phyloP scores from a whole-genome alignment of 2,113 vertebrate genomes.

The Tamias sibiricus region DNA sequence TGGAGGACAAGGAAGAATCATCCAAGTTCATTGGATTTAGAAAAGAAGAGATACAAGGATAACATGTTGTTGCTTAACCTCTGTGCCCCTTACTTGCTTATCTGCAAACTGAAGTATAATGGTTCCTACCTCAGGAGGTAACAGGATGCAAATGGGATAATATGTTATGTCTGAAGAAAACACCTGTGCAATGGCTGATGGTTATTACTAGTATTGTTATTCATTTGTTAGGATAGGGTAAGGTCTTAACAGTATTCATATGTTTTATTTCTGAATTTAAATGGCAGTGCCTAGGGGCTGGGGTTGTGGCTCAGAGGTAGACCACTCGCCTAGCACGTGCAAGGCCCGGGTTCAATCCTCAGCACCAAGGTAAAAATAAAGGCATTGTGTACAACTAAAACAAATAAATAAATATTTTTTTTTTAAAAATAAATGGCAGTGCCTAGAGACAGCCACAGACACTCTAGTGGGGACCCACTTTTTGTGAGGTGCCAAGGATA shows the following conservation, averaged over 20 bases:
- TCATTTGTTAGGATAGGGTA: not conserved
- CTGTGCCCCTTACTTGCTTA: not conserved
- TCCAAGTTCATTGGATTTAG: not conserved
- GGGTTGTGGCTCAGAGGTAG: too few relatives aligned
- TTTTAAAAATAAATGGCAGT: not conserved
- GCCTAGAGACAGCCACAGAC: not conserved
- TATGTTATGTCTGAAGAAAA: not conserved
- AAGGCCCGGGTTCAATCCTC: too few relatives aligned
- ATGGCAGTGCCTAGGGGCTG: not conserved
- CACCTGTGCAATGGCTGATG: not conserved
- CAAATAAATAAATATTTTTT: too few relatives aligned
- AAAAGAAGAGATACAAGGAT: not conserved
- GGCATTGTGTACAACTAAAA: too few relatives aligned
- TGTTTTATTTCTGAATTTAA: not conserved
- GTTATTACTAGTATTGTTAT: not conserved
- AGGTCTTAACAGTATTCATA: not conserved
- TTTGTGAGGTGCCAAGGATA: not conserved
- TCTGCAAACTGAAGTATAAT: not conserved
- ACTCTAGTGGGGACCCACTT: not conserved
- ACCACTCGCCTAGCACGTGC: too few relatives aligned
- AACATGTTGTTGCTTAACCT: not conserved
- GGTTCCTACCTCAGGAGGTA: not conserved
- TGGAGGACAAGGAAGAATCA: not conserved
- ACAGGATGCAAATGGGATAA: not conserved
- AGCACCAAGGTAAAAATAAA: too few relatives aligned